Base-by-base conservation (phyloP, 1,140 invertebrate species). In the Nasonia longicornis region DNA sequence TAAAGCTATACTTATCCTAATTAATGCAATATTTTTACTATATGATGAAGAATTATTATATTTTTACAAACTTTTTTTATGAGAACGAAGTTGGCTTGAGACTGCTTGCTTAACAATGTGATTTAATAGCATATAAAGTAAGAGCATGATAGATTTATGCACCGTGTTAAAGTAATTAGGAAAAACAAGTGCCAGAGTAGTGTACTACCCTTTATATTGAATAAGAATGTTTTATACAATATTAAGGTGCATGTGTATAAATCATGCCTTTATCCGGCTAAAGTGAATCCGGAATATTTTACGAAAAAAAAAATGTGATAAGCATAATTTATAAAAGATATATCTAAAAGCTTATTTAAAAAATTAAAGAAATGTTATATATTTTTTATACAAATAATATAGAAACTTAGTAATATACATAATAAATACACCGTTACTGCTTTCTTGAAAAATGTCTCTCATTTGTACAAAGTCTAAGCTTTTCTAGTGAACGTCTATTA, bases 51-150 rank as follows among this genome's bases (percentile, higher is more conserved):
- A 3, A 64, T 64, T 29, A 29, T 31, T 67, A 31, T 31, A 14
- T 31, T 67, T 67, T 67, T 67, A 66, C 22, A 29, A 67, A 67
- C 64, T 67, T 67, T 67, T 67, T 67, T 66, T 66, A 22, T 67
- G 29, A 67, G 64, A 78, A 1, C 1, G 31, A 16, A 35, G 0
- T 58, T 58, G 14, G 42, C 4, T 72, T 73, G 20, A 35, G 2
- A 70, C 31, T 7, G 42, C 1, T 72, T 73, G 52, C 70, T 79
- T 79, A 66, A 26, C 38, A 64, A 45, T 63, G 45, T 42, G 16
- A 76, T 64, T 35, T 35, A 78, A 14, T 71, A 58, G 67, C 69
- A 79, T 73, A 52, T 73, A 22, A 0, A 64, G 52, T 7, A 45
- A 79, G 26, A 72, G 69, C 70, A 73, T 48, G 67, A 31, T 64